phyloP scores from a whole-genome alignment of 2,113 vertebrate species.

The Corydoras maculifer region DNA sequence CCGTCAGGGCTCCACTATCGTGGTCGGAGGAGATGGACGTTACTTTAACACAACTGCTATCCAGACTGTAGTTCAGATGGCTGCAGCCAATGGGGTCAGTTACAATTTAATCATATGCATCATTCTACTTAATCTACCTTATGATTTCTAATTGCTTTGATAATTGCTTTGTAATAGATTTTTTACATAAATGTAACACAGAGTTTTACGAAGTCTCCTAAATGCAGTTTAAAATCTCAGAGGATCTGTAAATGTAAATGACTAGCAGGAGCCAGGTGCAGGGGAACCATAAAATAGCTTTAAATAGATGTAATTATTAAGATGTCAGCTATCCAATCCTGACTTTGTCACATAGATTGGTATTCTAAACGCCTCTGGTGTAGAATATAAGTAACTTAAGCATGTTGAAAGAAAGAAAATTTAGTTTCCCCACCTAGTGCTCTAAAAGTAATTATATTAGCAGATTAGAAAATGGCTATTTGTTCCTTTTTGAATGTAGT shows the following conservation, averaged over 20 bases:
- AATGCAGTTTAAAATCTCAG: neutral
- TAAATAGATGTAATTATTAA: slow-evolving; percentile 21
- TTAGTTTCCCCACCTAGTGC: too few species aligned
- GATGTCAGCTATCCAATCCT: slow-evolving; percentile 31
- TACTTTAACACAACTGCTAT: slow-evolving; percentile 86
- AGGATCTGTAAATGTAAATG: neutral
- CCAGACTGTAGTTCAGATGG: slow-evolving; percentile 90
- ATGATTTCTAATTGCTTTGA: neutral
- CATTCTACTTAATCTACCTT: too few species aligned
- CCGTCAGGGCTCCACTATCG: slow-evolving; percentile 87
- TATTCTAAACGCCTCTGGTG: slow-evolving; percentile 8
- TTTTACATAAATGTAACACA: neutral
- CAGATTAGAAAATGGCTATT: too few species aligned
- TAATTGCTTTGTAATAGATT: too few species aligned
- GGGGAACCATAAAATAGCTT: slow-evolving; percentile 1
- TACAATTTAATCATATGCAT: neutral
- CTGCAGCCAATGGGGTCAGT: slow-evolving; percentile 97
- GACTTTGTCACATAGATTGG: slow-evolving; percentile 18
- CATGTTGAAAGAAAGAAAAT: too few species aligned
- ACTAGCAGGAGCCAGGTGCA: slow-evolving; percentile 2
- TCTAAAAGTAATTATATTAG: too few species aligned
- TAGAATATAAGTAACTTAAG: neutral
- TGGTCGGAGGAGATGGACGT: slow-evolving; percentile 91
- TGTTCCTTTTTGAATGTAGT: too few species aligned
- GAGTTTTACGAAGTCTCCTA: too few species aligned